Conservation (phyloP, 1,140 invertebrate genomes). For the Hydropsyche tenuis region DNA sequence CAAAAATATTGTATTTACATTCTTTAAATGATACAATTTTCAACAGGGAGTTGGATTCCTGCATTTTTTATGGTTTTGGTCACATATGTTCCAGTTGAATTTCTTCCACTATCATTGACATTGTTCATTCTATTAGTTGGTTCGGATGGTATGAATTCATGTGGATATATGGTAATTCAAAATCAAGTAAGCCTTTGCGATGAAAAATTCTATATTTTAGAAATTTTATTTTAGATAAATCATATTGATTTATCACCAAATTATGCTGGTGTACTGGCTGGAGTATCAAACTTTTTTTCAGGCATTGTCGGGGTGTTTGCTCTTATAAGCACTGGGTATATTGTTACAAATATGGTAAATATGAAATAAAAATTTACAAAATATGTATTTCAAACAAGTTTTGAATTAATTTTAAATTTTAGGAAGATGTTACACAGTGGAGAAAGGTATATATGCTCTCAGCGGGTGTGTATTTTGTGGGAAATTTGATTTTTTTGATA, state of each 20-base stretch:
- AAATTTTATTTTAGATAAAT: slow-evolving; percentile 15
- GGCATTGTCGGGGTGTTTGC: neutral
- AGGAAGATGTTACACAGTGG: slow-evolving; percentile 20
- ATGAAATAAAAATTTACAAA: neutral
- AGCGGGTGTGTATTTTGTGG: slow-evolving; percentile 8
- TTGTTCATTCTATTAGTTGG: neutral
- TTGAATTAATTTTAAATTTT: too few species aligned
- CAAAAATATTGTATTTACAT: too few species aligned
- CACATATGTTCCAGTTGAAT: slow-evolving; percentile 14
- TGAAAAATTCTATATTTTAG: neutral
- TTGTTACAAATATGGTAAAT: slow-evolving; percentile 21
- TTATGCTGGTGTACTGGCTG: neutral
- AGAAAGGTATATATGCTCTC: neutral
- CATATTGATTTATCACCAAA: slow-evolving; percentile 24
- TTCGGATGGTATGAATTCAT: slow-evolving; percentile 12
- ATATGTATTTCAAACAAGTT: neutral
- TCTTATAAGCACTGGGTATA: neutral
- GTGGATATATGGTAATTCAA: slow-evolving; percentile 12
- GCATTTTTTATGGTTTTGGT: slow-evolving; percentile 14
- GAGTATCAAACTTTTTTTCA: slow-evolving; percentile 7
- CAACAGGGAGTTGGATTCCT: slow-evolving; percentile 11
- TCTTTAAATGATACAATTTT: neutral
- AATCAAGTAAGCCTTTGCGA: too few species aligned
- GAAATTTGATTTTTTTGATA: slow-evolving; percentile 20
- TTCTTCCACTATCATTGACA: neutral